Percentiles rank a stretch among this genome's conserved stretches.
Evolutionary conservation across 2,797 vertebrate species (phyloP).

Genomic region (Danionella dracula): DNA sequence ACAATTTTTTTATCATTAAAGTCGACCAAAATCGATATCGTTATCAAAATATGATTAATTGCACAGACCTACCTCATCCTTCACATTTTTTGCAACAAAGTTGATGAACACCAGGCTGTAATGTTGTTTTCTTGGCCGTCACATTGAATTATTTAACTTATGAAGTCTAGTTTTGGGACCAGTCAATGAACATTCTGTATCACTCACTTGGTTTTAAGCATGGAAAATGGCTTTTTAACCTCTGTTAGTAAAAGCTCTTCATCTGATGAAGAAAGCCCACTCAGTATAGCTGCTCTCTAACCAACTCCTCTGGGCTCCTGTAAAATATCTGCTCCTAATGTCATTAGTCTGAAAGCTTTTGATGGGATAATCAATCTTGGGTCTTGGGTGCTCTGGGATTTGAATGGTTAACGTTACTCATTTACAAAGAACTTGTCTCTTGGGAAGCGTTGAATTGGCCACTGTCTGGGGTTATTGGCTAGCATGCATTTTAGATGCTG

Average conservation of each 20-base stretch:
- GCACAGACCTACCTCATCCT: too few species aligned
- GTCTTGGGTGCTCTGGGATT: constrained; percentile 17
- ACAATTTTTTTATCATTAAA: too few species aligned
- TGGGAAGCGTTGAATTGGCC: constrained; percentile 52
- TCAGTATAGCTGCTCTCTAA: background rate
- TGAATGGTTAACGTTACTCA: constrained; percentile 34
- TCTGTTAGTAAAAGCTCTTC: background rate
- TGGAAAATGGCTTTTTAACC: background rate
- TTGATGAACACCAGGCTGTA: too few species aligned
- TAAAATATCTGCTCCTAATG: background rate
- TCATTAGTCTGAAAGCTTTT: constrained; percentile 22
- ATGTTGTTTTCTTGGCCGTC: too few species aligned
- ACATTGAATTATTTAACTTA: too few species aligned
- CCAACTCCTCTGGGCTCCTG: background rate
- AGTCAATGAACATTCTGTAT: too few species aligned
- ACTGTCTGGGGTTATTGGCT: constrained; percentile 45
- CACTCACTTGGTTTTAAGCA: too few species aligned
- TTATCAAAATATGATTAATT: too few species aligned
- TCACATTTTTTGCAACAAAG: too few species aligned
- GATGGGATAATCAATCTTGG: constrained; percentile 5
- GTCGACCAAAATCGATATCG: too few species aligned
- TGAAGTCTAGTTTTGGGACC: too few species aligned
- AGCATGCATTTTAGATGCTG: constrained; percentile 39
- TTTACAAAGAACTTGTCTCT: constrained; percentile 53
- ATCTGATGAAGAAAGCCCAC: background rate